Conservation (phyloP, 2,797 vertebrate species). For the Amphiprion clarkii region DNA sequence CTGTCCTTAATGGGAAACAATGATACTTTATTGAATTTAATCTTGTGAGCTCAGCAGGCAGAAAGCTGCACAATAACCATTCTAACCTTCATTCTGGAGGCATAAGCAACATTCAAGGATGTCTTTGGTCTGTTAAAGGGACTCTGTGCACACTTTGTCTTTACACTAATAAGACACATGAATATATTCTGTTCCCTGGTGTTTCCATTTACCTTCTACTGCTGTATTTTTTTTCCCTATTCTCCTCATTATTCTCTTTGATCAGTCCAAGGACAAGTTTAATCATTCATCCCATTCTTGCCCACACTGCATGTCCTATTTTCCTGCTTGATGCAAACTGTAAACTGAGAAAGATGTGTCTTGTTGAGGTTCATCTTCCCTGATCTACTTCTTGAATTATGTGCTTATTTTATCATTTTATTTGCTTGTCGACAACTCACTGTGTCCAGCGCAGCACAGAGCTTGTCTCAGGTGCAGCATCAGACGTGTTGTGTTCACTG, state of each 20-base stretch:
- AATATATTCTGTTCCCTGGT: constrained; percentile 9
- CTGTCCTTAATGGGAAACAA: neutral
- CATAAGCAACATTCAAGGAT: neutral
- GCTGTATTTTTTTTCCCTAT: neutral
- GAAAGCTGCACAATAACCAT: neutral
- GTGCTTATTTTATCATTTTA: neutral
- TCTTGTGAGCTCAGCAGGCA: neutral
- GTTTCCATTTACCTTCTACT: constrained; percentile 11
- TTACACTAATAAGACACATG: neutral
- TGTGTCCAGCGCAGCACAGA: neutral
- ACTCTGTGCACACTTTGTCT: neutral
- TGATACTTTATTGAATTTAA: neutral
- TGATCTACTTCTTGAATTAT: neutral
- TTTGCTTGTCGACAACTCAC: neutral
- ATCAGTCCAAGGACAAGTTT: constrained; percentile 8
- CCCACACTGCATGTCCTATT: neutral
- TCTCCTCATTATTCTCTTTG: neutral
- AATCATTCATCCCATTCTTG: constrained; percentile 1
- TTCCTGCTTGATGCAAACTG: neutral
- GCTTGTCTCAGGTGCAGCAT: constrained; percentile 16
- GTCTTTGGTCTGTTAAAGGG: neutral
- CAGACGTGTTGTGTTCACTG: constrained; percentile 14
- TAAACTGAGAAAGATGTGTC: neutral
- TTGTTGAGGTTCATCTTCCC: neutral
- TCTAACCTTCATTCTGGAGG: neutral